These are phyloP conservation scores for Gallinago solitaria DNA, from an alignment of 2,797 vertebrate genomes.

Conservation along the genomic window DNA sequence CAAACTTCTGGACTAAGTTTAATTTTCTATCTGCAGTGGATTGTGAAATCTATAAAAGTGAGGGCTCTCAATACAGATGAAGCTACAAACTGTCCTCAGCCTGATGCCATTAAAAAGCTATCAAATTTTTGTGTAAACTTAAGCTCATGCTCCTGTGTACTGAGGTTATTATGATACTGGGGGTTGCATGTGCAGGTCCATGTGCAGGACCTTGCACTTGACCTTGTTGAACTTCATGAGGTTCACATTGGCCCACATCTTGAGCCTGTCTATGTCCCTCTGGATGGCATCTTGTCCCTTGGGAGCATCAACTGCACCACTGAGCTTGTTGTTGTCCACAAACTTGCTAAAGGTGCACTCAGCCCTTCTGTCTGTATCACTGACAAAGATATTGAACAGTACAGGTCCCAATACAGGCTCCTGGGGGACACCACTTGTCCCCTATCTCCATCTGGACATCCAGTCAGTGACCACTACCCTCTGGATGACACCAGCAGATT, in stretches of 20 bases:
- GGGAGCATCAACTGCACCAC: no score
- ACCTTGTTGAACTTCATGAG: background rate
- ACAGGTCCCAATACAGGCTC: background rate
- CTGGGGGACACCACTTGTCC: background rate
- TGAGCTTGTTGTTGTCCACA: background rate
- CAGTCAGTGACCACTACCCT: background rate
- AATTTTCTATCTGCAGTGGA: background rate
- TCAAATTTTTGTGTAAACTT: background rate
- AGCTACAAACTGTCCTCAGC: background rate
- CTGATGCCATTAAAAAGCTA: background rate
- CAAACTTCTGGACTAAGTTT: background rate
- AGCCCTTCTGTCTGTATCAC: background rate
- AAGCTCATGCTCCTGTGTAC: no score
- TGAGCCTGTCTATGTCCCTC: background rate
- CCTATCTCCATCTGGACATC: background rate
- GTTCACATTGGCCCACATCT: background rate
- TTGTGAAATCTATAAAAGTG: background rate
- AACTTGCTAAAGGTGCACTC: background rate
- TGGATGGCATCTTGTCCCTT: background rate
- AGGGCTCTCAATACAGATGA: background rate
- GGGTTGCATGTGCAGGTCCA: background rate
- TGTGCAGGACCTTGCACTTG: background rate
- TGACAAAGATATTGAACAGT: background rate
- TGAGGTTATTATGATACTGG: background rate
- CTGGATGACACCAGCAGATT: background rate